Percentiles rank a stretch among this genome's conserved stretches.
phyloP scores from a whole-genome alignment of 1,140 invertebrate species.

The Chionoecetes opilio region DNA sequence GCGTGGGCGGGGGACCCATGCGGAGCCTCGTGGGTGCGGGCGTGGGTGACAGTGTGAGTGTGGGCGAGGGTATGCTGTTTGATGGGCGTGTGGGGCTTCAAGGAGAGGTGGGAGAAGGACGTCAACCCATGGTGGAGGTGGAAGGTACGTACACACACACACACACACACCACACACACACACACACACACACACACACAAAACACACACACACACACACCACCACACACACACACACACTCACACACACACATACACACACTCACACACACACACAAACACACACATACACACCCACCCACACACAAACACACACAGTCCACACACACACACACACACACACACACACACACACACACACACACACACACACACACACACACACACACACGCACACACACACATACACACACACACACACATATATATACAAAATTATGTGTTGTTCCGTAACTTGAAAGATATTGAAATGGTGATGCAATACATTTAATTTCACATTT shows the following conservation, averaged over 20 bases:
- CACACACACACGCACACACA: too few relatives aligned
- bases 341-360: too few relatives aligned
- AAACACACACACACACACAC: background rate
- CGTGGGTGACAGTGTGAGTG: constrained; percentile 54
- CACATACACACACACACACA: constrained; percentile 28
- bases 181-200: background rate
- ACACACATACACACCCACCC: background rate
- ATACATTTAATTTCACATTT: too few relatives aligned
- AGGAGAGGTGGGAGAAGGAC: background rate
- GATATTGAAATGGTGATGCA: too few relatives aligned
- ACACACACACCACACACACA: background rate
- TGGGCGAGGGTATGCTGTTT: constrained; percentile 66
- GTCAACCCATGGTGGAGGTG: background rate
- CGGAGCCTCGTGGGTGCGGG: constrained; percentile 47
- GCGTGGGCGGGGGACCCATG: constrained; percentile 37
- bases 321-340: too few relatives aligned
- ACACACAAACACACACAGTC: too few relatives aligned
- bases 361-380: background rate
- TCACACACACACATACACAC: background rate
- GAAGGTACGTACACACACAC: constrained; percentile 19
- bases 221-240: background rate
- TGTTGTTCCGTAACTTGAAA: too few relatives aligned
- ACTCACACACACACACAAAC: background rate
- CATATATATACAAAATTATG: background rate
- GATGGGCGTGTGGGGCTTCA: constrained; percentile 59